Base-by-base conservation (phyloP, 1,140 invertebrate species). In the Calephelis nemesis region DNA sequence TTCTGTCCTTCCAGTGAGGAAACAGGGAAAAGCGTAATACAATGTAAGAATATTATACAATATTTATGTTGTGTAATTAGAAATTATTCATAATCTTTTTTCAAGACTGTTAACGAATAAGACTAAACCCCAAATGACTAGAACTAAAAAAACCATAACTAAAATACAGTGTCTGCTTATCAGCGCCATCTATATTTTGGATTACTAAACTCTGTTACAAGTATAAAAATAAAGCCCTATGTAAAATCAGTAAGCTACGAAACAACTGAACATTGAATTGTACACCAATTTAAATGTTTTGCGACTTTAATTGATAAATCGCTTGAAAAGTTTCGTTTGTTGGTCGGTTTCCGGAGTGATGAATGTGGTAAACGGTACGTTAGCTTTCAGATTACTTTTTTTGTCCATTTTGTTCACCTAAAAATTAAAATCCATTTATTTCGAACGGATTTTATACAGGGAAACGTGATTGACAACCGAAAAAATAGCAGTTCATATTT, bases 281-380 rank as follows among this genome's bases (percentile, higher is more conserved):
- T 54, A 54, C 15, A 54, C 52, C 13, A 19, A 54, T 54, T 54
- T 54, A 54, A 54, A 54, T 54, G 19, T 54, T 54, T 54, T 54
- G 15, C 52, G 52, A 54, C 52, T 54, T 54, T 54, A 54, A 54
- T 54, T 54, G 52, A 54, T 30, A 54, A 19, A 54, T 54, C 52
- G 19, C 52, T 30, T 54, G 15, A 54, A 54, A 54, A 54, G 19
- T 58, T 58, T 58, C 54, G 19, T 39, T 58, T 58, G 54, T 58
- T 58, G 15, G 50, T 39, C 54, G 19, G 54, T 58, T 58, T 30
- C 19, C 54, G 10, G 54, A 58, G 54, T 58, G 54, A 58, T 58
- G 54, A 39, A 58, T 58, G 54, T 58, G 54, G 54, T 58, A 39
- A 58, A 11, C 54, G 54, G 54, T 58, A 58, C 54, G 19, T 58